phyloP scores from a whole-genome alignment of 2,113 vertebrate species.

The Ardeotis arabs region DNA sequence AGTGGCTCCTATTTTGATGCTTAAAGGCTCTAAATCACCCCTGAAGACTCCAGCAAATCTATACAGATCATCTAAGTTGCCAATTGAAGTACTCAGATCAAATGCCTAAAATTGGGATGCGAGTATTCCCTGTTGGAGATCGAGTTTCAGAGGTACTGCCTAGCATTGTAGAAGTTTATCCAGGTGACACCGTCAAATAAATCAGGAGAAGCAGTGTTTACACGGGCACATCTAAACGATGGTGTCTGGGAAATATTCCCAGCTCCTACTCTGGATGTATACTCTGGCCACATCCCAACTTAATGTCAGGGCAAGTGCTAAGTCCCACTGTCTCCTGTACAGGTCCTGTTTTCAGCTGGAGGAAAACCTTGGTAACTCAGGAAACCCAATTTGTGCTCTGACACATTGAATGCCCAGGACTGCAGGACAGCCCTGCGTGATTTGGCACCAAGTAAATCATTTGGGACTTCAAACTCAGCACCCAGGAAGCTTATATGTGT shows the following conservation, averaged over 20 bases:
- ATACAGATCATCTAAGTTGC: not conserved
- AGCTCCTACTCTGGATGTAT: slow-evolving; percentile 4
- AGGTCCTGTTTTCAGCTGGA: not conserved
- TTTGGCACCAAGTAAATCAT: not conserved
- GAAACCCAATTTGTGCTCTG: not conserved
- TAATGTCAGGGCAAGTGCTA: slow-evolving; percentile 17
- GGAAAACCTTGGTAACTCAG: not conserved
- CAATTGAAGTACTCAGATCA: not conserved
- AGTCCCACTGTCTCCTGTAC: not conserved
- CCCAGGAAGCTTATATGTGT: not conserved
- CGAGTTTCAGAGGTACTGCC: slow-evolving; percentile 13
- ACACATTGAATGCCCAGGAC: not conserved
- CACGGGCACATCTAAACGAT: slow-evolving; percentile 41
- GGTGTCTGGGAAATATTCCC: slow-evolving; percentile 42
- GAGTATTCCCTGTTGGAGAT: not conserved
- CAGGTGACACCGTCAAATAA: slow-evolving; percentile 32
- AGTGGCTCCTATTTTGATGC: not conserved
- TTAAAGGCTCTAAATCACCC: not conserved
- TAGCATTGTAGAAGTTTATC: slow-evolving; percentile 1
- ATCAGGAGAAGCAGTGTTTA: slow-evolving; percentile 48
- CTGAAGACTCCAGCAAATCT: not conserved
- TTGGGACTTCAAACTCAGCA: not conserved
- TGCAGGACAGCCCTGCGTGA: not conserved
- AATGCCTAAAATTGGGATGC: not conserved
- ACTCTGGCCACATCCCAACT: slow-evolving; percentile 25